Evolutionary conservation across 1,140 invertebrate species (phyloP).

Genomic region (Diabrotica undecimpunctata): DNA sequence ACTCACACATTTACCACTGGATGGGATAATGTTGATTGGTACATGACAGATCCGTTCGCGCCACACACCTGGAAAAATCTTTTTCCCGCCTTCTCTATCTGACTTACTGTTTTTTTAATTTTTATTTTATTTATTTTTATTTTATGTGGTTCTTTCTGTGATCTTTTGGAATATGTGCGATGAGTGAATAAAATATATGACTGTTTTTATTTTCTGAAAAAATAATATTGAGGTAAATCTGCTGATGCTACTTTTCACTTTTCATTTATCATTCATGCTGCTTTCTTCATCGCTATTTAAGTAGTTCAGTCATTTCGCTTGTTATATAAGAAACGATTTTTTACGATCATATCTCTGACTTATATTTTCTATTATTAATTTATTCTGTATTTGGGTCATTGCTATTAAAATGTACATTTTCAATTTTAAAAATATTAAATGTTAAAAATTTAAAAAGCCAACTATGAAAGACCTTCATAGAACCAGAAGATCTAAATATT

Average conservation of each 20-base stretch:
- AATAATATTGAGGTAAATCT: background rate
- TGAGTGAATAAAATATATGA: background rate
- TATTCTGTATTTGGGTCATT: too few relatives aligned
- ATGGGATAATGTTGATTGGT: conserved; percentile 1
- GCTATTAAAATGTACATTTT: too few relatives aligned
- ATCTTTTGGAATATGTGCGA: background rate
- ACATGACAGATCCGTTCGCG: background rate
- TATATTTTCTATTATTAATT: too few relatives aligned
- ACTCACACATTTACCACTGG: background rate
- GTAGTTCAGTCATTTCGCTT: too few relatives aligned
- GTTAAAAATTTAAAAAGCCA: too few relatives aligned
- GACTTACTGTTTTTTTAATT: background rate
- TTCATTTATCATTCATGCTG: too few relatives aligned
- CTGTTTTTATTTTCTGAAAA: background rate
- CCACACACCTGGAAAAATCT: background rate
- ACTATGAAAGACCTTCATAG: too few relatives aligned
- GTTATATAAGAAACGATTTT: too few relatives aligned
- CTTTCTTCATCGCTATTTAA: too few relatives aligned
- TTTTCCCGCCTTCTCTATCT: background rate
- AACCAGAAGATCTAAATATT: too few relatives aligned
- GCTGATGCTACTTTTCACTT: background rate
- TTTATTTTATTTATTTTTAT: background rate
- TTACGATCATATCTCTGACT: too few relatives aligned
- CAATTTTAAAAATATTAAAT: too few relatives aligned
- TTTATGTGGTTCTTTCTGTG: background rate